phyloP scores from a whole-genome alignment of 2,888 invertebrate species.

The Trissoscelio sp. region DNA sequence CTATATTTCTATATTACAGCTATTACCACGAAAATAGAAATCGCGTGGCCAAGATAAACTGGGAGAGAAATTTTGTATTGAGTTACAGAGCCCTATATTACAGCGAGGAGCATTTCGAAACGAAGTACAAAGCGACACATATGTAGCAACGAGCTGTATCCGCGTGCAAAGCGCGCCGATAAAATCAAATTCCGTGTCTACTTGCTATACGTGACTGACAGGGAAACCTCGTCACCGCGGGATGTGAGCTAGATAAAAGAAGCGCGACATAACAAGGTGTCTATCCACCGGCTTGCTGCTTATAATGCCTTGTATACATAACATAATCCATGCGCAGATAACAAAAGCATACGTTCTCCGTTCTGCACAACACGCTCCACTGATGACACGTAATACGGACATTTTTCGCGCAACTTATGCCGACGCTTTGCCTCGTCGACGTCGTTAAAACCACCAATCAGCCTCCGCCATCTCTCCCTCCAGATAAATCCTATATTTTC shows the following conservation, averaged over 20 bases:
- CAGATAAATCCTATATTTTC: slow-evolving; percentile 13
- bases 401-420: slow-evolving; percentile 54
- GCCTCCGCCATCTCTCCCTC: slow-evolving; percentile 19
- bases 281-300: slow-evolving; percentile 61
- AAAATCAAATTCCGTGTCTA: slow-evolving; percentile 78
- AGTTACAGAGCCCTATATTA: slow-evolving; percentile 40
- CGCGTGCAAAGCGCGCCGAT: slow-evolving; percentile 71
- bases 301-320: slow-evolving; percentile 66
- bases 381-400: slow-evolving; percentile 62
- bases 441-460: slow-evolving; percentile 51
- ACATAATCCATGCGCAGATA: slow-evolving; percentile 62
- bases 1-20: too few species aligned
- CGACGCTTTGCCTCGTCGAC: slow-evolving; percentile 35
- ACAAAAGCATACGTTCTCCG: slow-evolving; percentile 54
- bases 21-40: slow-evolving; percentile 14
- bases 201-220: slow-evolving; percentile 77
- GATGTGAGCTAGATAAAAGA: slow-evolving; percentile 76
- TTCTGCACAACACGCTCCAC: slow-evolving; percentile 50
- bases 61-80: slow-evolving; percentile 36
- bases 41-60: slow-evolving; percentile 7
- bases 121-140: slow-evolving; percentile 64
- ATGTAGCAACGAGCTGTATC: slow-evolving; percentile 66
- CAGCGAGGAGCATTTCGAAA: slow-evolving; percentile 50
- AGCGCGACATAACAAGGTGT: slow-evolving; percentile 78
- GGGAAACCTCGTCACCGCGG: slow-evolving; percentile 77